Percentiles rank a stretch among this genome's conserved stretches.
These are phyloP conservation scores for Aleiodes alternator DNA, from an alignment of 2,888 invertebrate species.

Conservation along the genomic window DNA sequence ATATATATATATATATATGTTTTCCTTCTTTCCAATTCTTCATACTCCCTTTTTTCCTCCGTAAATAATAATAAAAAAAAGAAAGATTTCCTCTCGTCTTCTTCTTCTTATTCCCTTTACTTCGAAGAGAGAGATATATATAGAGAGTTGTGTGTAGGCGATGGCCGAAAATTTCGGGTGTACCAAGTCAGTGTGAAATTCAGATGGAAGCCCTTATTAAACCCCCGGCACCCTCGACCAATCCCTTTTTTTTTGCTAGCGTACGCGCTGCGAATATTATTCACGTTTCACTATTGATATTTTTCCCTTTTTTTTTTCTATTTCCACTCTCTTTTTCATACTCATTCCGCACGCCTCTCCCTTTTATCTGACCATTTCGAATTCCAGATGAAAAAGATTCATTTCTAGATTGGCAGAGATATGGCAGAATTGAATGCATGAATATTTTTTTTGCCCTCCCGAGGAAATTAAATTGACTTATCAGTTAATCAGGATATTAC, in stretches of 20 bases:
- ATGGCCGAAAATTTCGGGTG: constrained; percentile 51
- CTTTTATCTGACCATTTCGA: constrained; percentile 26
- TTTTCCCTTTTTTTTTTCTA: constrained; percentile 23
- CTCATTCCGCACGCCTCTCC: constrained; percentile 6
- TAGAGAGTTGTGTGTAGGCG: constrained; percentile 29
- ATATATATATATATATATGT: not conserved
- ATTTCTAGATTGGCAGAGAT: constrained; percentile 6
- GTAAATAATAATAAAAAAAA: not conserved
- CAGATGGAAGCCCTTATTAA: constrained; percentile 72
- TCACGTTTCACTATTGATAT: constrained; percentile 38
- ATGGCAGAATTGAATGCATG: constrained; percentile 11
- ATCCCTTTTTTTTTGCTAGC: constrained; percentile 18
- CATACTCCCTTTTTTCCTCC: constrained; percentile 36
- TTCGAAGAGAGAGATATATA: constrained; percentile 21
- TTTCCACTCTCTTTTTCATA: constrained; percentile 10
- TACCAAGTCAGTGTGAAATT: constrained; percentile 74
- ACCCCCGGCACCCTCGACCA: constrained; percentile 65
- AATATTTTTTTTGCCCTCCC: not conserved
- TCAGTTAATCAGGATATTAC: not conserved
- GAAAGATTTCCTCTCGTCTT: constrained; percentile 2
- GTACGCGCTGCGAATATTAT: constrained; percentile 45
- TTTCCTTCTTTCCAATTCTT: constrained; percentile 30
- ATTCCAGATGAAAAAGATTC: constrained; percentile 18
- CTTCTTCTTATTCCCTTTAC: constrained; percentile 7
- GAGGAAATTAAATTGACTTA: constrained; percentile 16